A percentile compares a stretch with the other conserved stretches of the same genome.
phyloP scores from a whole-genome alignment of 2,888 invertebrate genomes.

The Ryuthela nishihirai region DNA sequence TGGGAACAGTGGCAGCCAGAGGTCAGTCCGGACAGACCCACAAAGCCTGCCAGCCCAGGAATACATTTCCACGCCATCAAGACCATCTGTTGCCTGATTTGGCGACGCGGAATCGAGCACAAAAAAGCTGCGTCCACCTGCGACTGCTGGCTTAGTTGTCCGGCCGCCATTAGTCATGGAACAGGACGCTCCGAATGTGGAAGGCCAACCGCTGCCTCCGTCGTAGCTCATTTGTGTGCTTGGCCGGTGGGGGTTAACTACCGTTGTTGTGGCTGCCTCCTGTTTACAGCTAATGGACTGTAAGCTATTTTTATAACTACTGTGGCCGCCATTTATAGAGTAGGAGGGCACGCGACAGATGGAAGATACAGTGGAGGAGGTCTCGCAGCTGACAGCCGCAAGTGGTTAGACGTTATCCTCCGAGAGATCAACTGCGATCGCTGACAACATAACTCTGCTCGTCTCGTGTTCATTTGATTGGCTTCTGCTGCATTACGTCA shows the following conservation, averaged over 20 bases:
- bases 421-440: too few species aligned
- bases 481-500: too few species aligned
- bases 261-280: slow-evolving; percentile 6
- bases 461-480: too few species aligned
- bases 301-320: slow-evolving; percentile 4
- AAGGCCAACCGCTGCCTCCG: slow-evolving; percentile 13
- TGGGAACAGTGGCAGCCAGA: slow-evolving; percentile 26
- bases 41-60: slow-evolving; percentile 18
- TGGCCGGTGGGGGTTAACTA: slow-evolving; percentile 18
- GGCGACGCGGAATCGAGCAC: slow-evolving; percentile 9
- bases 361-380: not conserved
- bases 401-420: too few species aligned
- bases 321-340: not conserved
- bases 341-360: not conserved
- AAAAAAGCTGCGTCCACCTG: slow-evolving; percentile 3
- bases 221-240: slow-evolving; percentile 7
- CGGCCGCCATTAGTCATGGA: slow-evolving; percentile 30
- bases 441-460: too few species aligned
- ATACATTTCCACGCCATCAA: slow-evolving; percentile 31
- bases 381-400: too few species aligned
- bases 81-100: slow-evolving; percentile 30
- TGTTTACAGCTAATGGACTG: slow-evolving; percentile 10
- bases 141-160: slow-evolving; percentile 7
- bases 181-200: slow-evolving; percentile 9
- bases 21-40: slow-evolving; percentile 18